A percentile compares a stretch with the other conserved stretches of the same genome.
These are phyloP conservation scores for Mus pahari DNA, from an alignment of 2,113 vertebrate genomes.

Conservation along the genomic window DNA sequence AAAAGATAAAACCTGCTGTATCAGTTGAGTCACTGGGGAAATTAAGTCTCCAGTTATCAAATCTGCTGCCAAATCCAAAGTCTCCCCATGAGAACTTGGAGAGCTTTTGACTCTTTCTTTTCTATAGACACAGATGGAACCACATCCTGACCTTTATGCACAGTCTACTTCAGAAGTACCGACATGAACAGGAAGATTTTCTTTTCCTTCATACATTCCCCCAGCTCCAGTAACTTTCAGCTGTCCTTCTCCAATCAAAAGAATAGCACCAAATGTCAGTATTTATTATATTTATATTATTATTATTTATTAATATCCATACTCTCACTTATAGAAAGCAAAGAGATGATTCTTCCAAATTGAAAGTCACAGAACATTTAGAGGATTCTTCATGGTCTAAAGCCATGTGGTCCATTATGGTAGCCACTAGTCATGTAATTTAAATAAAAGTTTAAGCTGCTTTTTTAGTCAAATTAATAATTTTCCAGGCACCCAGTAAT, in stretches of 20 bases:
- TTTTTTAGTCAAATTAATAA: neutral
- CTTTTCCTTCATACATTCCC: neutral
- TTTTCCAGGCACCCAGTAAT: neutral
- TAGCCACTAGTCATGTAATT: neutral
- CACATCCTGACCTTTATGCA: conserved; percentile 90
- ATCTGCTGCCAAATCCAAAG: conserved; percentile 88
- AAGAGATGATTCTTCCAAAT: neutral
- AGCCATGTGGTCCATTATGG: neutral
- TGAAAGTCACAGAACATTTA: neutral
- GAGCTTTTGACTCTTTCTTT: conserved; percentile 92
- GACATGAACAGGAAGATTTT: conserved; percentile 67
- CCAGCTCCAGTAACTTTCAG: conserved; percentile 78
- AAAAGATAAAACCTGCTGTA: conserved; percentile 95
- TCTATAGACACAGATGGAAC: conserved; percentile 88
- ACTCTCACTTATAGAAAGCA: conserved; percentile 7
- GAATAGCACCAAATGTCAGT: conserved; percentile 58
- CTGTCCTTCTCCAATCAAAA: conserved; percentile 74
- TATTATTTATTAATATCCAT: conserved; percentile 65
- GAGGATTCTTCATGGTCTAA: neutral
- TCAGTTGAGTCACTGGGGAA: conserved; percentile 96
- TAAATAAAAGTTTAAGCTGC: conserved; percentile 33
- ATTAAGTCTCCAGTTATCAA: conserved; percentile 95
- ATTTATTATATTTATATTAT: conserved; percentile 54
- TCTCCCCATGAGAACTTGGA: conserved; percentile 87
- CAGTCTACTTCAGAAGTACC: conserved; percentile 81